Evolutionary conservation across 2,797 vertebrate genomes (phyloP).

Genomic region (Sebastes kiyomatsui): DNA sequence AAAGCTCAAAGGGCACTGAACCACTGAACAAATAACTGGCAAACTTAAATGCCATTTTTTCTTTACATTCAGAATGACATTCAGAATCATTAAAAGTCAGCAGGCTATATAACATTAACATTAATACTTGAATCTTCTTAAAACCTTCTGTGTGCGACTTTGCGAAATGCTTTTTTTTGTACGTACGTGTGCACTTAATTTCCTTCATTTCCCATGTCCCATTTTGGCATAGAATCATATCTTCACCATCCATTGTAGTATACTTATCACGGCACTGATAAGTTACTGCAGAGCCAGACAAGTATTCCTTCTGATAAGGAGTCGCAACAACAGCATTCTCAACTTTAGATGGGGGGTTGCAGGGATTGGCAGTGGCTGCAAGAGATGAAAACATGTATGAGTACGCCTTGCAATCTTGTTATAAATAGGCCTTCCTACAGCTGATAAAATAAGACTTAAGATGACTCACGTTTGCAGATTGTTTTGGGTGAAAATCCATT

Average conservation of each 20-base stretch:
- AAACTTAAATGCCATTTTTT: not conserved
- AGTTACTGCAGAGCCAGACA: not conserved
- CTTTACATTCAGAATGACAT: too few relatives aligned
- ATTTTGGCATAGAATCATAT: conserved; percentile 4
- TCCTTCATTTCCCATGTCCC: conserved; percentile 33
- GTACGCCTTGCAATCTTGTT: too few relatives aligned
- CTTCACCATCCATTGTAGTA: accelerated
- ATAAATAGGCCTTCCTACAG: not conserved
- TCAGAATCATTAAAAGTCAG: not conserved
- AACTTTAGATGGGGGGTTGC: conserved; percentile 45
- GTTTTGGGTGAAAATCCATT: accelerated
- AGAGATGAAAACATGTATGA: not conserved
- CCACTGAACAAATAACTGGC: not conserved
- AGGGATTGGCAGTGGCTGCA: not conserved
- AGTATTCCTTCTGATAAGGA: conserved; percentile 22
- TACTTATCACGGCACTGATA: conserved; percentile 44
- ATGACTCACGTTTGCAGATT: conserved; percentile 59
- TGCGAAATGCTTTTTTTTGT: not conserved
- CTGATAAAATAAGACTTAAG: not conserved
- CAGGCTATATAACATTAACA: not conserved
- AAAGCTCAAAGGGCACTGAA: not conserved
- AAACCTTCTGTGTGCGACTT: not conserved
- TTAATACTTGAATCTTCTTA: not conserved
- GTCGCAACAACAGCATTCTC: conserved; percentile 24
- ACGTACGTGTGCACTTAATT: conserved; percentile 50